Evolutionary conservation across 1,140 invertebrate genomes (phyloP), one percentile per base, ranked within the genome.

Genomic region (Drosophila oshimai): DNA sequence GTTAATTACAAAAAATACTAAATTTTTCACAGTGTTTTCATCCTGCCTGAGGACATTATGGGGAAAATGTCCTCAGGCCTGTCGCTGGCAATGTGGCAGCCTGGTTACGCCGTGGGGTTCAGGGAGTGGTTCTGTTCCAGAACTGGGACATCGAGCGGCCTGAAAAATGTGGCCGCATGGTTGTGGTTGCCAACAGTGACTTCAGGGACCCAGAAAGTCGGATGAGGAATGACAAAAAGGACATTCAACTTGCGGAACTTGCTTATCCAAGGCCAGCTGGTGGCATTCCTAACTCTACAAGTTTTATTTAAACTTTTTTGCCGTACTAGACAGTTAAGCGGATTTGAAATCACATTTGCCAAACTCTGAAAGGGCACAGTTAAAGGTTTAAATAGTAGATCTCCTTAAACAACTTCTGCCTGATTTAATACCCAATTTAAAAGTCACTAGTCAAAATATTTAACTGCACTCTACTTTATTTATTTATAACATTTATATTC

Each of bases 91-190:
- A 65, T 65, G 58, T 37, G 26, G 13, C 20, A 49, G 15, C 9
- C 12, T 39, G 13, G 15, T 17, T 15, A 58, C 28, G 39, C 18
- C 13, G 42, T 24, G 17, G 57, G 34, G 13, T 7, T 7, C 10
- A 5, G 18, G 18, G 34, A 12, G 10, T 29, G 36, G 18, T 12
- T 9, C 4, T 4, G 13, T 12, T 9, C 4, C 2, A 10, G 20
- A 6, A 2, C 4, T 15, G 9, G 20, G 6, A 15, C 6, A 10
- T 6, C 15, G 3, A 5, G 36, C 4, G 58, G 42, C n/a, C 53
- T 62, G 58, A 62, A 62, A 62, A 60, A 62, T 64, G 44, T 50
- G n/a, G 13, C 18, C 58, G 26, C 61, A 49, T 64, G 58, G 50
- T 65, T 64, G 42, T 26, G 34, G 44, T 50, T 33, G 42, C 42